These are phyloP conservation scores for Malacoctenus gilli DNA, from an alignment of 2,797 vertebrate genomes.

Conservation along the genomic window DNA sequence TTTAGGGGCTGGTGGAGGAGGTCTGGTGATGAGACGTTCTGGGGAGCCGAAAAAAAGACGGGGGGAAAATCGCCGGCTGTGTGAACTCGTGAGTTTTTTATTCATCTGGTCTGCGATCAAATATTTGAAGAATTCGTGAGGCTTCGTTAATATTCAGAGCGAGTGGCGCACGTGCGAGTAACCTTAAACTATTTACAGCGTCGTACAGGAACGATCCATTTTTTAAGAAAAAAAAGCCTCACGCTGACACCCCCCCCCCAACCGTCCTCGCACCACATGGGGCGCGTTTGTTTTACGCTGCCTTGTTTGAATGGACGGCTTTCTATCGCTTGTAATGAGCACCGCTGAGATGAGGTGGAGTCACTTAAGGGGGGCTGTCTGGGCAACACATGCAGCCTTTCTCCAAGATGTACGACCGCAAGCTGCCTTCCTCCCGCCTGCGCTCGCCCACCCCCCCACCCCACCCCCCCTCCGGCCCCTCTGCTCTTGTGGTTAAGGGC, in stretches of 20 bases:
- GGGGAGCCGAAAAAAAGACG: too few species aligned
- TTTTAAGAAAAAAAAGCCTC: constrained; percentile 23
- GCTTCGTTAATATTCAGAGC: constrained; percentile 13
- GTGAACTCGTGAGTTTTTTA: too few species aligned
- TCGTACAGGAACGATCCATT: constrained; percentile 23
- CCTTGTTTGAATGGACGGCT: constrained; percentile 59
- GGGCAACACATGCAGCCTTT: constrained; percentile 69
- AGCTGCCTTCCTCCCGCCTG: constrained; percentile 55
- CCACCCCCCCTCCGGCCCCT: constrained; percentile 43
- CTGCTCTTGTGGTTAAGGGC: constrained; percentile 68
- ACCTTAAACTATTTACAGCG: constrained; percentile 1
- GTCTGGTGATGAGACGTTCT: too few species aligned
- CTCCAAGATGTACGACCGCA: constrained; percentile 66
- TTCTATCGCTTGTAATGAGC: constrained; percentile 65
- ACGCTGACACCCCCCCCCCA: constrained; percentile 37
- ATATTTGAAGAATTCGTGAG: constrained; percentile 36
- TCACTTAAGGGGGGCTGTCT: constrained; percentile 70
- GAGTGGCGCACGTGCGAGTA: neutral
- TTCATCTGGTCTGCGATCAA: too few species aligned
- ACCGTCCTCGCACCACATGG: constrained; percentile 56
- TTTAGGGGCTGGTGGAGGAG: too few species aligned
- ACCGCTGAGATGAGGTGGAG: constrained; percentile 69
- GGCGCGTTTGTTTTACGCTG: constrained; percentile 51
- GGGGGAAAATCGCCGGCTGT: too few species aligned
- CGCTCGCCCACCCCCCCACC: too few species aligned